These are phyloP conservation scores for Formica aserva DNA, from an alignment of 2,888 invertebrate species.

Conservation along the genomic window DNA sequence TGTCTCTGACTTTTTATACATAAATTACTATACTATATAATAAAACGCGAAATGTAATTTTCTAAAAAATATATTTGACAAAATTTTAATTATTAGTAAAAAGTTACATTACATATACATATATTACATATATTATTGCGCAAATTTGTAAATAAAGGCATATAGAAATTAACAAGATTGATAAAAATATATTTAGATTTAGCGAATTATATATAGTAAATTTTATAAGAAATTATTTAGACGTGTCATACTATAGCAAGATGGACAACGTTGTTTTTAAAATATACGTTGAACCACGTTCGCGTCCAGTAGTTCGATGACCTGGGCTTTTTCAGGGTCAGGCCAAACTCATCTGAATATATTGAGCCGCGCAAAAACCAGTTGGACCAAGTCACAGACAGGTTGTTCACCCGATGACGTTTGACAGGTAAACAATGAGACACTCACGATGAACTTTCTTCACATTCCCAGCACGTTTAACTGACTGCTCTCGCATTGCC, in stretches of 20 bases:
- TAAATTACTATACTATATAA: background rate
- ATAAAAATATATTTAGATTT: background rate
- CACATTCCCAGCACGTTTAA: slow-evolving; percentile 41
- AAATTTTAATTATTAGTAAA: background rate
- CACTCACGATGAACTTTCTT: slow-evolving; percentile 19
- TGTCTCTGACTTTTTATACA: background rate
- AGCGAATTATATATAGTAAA: background rate
- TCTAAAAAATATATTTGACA: background rate
- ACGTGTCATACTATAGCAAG: background rate
- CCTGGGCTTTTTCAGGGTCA: slow-evolving; percentile 80
- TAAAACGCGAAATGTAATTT: background rate
- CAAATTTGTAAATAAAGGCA: background rate
- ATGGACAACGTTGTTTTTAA: slow-evolving; percentile 56
- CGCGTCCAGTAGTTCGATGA: slow-evolving; percentile 80
- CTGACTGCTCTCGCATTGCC: slow-evolving; percentile 23
- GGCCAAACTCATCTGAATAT: slow-evolving; percentile 78
- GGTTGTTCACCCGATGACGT: slow-evolving; percentile 48
- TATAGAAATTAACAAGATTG: background rate
- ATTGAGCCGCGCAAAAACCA: slow-evolving; percentile 75
- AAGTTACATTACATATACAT: background rate
- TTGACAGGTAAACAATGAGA: slow-evolving; percentile 58
- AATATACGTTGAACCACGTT: slow-evolving; percentile 50
- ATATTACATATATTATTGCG: background rate
- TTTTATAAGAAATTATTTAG: background rate
- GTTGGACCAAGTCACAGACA: slow-evolving; percentile 48